Evolutionary conservation across 2,888 invertebrate genomes (phyloP).

Genomic region (Tupiocoris notatus): DNA sequence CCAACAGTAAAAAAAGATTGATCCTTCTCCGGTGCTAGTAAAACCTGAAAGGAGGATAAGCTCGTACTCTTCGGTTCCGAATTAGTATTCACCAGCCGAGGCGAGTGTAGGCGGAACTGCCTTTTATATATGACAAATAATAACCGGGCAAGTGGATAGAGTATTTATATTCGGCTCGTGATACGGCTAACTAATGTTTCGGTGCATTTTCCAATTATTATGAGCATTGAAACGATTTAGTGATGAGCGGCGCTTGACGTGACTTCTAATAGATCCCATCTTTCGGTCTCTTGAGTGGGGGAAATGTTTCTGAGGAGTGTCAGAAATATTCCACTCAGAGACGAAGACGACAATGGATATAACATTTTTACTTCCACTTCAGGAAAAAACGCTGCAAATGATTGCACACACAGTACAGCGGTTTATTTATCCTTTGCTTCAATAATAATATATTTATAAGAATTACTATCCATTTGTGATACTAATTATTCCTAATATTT

Average conservation of each 20-base stretch:
- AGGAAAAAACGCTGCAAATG: no score
- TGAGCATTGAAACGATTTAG: background rate
- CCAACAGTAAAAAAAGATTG: background rate
- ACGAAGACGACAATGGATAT: no score
- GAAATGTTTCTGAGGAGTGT: no score
- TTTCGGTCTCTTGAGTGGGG: no score
- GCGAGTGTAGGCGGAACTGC: constrained; percentile 36
- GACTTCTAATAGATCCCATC: no score
- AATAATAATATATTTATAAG: no score
- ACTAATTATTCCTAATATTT: no score
- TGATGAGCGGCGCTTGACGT: background rate
- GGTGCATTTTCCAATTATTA: constrained; percentile 25
- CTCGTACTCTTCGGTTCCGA: background rate
- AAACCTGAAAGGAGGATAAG: background rate
- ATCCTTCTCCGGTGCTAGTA: background rate
- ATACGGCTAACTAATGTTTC: constrained; percentile 16
- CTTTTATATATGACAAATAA: constrained; percentile 40
- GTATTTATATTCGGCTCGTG: constrained; percentile 41
- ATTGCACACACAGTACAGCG: no score
- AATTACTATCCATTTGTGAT: no score
- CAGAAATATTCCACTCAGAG: no score
- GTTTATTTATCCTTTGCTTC: no score
- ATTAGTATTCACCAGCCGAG: constrained; percentile 37
- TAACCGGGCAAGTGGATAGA: constrained; percentile 38
- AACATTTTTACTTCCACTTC: no score